These are phyloP conservation scores for Calcarius lapponicus DNA, from an alignment of 2,797 vertebrate species.

Conservation along the genomic window DNA sequence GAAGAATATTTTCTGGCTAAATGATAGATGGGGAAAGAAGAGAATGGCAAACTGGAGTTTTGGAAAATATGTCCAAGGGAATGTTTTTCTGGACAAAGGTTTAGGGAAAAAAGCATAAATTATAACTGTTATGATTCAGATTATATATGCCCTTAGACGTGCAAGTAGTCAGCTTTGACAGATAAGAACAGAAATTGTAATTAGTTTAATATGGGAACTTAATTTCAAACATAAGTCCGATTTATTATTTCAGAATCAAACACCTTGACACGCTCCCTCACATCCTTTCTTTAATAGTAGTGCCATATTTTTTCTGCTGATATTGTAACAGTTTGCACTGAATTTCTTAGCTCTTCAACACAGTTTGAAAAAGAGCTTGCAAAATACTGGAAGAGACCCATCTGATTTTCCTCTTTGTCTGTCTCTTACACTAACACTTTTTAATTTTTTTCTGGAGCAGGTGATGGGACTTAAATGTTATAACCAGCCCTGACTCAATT, in stretches of 20 bases:
- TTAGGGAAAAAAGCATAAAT: not conserved
- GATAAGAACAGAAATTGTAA: not conserved
- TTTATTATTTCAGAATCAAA: not conserved
- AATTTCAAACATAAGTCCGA: not conserved
- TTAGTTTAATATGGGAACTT: not conserved
- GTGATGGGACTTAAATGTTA: not conserved
- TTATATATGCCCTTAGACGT: not conserved
- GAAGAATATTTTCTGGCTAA: not conserved
- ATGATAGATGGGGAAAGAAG: not conserved
- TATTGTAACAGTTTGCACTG: not conserved
- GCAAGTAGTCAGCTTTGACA: not conserved
- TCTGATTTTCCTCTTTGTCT: not conserved
- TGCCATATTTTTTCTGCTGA: not conserved
- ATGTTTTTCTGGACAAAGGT: not conserved
- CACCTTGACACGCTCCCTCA: not conserved
- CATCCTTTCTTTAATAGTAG: not conserved
- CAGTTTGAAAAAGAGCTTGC: not conserved
- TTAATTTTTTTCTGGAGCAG: not conserved
- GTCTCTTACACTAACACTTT: not conserved
- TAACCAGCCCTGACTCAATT: not conserved
- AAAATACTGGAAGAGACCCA: not conserved
- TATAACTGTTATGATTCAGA: not conserved
- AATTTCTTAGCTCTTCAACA: not conserved
- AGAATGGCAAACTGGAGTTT: not conserved
- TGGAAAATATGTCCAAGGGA: not conserved